Evolutionary conservation across 2,888 invertebrate genomes (phyloP).

Genomic region (Stegana nigrithorax): DNA sequence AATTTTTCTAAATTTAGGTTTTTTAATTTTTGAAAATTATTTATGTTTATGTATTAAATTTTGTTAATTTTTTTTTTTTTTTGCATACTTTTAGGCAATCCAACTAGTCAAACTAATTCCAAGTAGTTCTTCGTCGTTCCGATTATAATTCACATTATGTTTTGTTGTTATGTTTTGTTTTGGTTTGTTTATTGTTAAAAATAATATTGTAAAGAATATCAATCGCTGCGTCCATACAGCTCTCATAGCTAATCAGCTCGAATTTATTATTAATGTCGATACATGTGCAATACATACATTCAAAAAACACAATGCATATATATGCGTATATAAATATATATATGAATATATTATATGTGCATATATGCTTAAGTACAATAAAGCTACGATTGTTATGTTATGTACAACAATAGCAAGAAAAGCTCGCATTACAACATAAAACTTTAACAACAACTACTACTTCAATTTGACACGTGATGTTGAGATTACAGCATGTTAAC

Average conservation of each 20-base stretch:
- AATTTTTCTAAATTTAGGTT: slow-evolving; percentile 27
- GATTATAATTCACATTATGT: slow-evolving; percentile 48
- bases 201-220: neutral
- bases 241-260: no score
- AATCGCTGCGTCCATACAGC: no score
- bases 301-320: slow-evolving; percentile 34
- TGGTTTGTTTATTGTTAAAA: slow-evolving; percentile 28
- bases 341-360: slow-evolving; percentile 14
- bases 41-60: slow-evolving; percentile 39
- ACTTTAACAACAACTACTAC: slow-evolving; percentile 19
- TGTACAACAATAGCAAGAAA: slow-evolving; percentile 17
- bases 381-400: slow-evolving; percentile 22
- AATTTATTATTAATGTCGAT: slow-evolving; percentile 10
- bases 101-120: slow-evolving; percentile 68
- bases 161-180: slow-evolving; percentile 32
- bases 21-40: slow-evolving; percentile 17
- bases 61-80: slow-evolving; percentile 49
- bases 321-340: slow-evolving; percentile 20
- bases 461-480: slow-evolving; percentile 22
- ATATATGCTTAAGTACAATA: slow-evolving; percentile 27
- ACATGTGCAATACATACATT: slow-evolving; percentile 27
- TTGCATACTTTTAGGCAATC: slow-evolving; percentile 65
- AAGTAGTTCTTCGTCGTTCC: slow-evolving; percentile 60
- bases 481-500: slow-evolving; percentile 25
- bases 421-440: slow-evolving; percentile 6